Conservation (phyloP, 1,140 invertebrate species). For the Drosophila miranda region DNA sequence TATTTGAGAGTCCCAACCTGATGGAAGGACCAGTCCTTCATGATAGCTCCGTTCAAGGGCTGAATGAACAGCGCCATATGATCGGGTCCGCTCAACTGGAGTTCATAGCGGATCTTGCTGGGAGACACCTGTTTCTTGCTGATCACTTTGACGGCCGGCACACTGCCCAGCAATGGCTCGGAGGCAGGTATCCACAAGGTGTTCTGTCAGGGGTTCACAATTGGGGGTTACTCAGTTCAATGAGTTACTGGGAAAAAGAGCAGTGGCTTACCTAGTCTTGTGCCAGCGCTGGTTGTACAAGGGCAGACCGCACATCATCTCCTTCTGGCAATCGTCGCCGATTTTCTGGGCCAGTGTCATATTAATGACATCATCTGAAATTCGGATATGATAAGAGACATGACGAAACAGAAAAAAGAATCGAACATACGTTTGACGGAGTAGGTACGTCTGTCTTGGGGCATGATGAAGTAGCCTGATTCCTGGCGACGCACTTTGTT, state of each 20-base stretch:
- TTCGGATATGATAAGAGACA: neutral
- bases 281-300: slow-evolving; percentile 78
- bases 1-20: slow-evolving; percentile 1
- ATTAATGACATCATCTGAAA: slow-evolving; percentile 65
- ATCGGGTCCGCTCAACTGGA: slow-evolving; percentile 70
- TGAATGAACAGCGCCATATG: slow-evolving; percentile 73
- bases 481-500: slow-evolving; percentile 69
- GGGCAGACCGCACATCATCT: slow-evolving; percentile 82
- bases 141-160: slow-evolving; percentile 47
- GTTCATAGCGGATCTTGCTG: slow-evolving; percentile 64
- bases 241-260: too few relatives aligned
- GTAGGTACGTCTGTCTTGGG: slow-evolving; percentile 75
- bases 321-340: slow-evolving; percentile 57
- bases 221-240: neutral
- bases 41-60: slow-evolving; percentile 53
- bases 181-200: slow-evolving; percentile 76
- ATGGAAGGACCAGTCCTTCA: slow-evolving; percentile 71
- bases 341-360: slow-evolving; percentile 63
- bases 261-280: slow-evolving; percentile 58
- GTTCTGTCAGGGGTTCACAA: slow-evolving; percentile 31
- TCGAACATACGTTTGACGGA: slow-evolving; percentile 62
- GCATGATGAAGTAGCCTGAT: slow-evolving; percentile 75
- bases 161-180: slow-evolving; percentile 53
- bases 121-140: slow-evolving; percentile 57
- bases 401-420: too few relatives aligned